Evolutionary conservation across 2,797 vertebrate genomes (phyloP), one percentile per base, ranked within the genome.

Genomic region (Lithobates sylvaticus): DNA sequence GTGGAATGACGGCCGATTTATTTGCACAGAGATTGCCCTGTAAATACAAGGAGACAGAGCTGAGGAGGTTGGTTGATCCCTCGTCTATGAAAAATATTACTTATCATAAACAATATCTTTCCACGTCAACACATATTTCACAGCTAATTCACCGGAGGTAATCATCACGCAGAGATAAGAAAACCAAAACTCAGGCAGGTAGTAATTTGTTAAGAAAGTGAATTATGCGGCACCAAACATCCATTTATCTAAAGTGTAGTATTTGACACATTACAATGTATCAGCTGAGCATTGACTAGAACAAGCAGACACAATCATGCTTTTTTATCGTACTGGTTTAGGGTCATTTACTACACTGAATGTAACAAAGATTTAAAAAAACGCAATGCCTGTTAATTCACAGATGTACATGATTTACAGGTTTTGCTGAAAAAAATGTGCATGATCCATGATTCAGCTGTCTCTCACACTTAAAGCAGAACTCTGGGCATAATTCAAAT

Each of bases 181-280:
- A 34, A 72, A 61, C 27, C 32, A 26, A 72, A 39, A 32, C 47
- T 9, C 29, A 13, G 79, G 50, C 79, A 81, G 79, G 79, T 81
- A 81, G 50, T 81, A 61, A 81, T 81, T 81, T 81, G 8, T 81
- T 61, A 72, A 26, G 36, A 23, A 73, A 39, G 50, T 81, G 79
- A 81, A 61, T 72, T 81, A 81, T 81, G 50, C 16, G 47, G 18
- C 58, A 39, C 34, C 44, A 34, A 73, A 27, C 65, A 26, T 67
- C 26, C 79, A 81, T 81, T 81, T 72, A 81, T 81, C 34, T 72
- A 27, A 26, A n/a, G 26, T 18, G 23, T 10, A 58, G 71, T 6
- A 36, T 64, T 16, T 81, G 79, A 81, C 69, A 81, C 47, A 27
- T 34, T 36, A 72, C n/a, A 81, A 61, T 64, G 50, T 72, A 72